Percentiles rank a stretch among this genome's conserved stretches.
These are phyloP conservation scores for Megalopta genalis DNA, from an alignment of 1,140 invertebrate species.

Conservation along the genomic window DNA sequence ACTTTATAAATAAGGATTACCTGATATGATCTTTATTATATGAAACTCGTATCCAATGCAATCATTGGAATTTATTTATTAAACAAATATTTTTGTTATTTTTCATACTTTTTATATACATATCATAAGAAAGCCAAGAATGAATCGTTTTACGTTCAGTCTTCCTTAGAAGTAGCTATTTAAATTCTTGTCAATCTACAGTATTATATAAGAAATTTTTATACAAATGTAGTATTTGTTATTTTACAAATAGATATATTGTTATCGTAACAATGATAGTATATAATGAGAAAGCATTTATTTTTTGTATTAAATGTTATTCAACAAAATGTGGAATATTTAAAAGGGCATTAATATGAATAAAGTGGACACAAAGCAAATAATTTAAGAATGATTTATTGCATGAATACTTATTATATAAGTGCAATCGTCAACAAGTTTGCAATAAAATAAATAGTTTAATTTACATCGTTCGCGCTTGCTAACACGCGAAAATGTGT, in stretches of 20 bases:
- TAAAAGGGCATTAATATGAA: constrained; percentile 35
- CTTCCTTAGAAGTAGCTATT: constrained; percentile 29
- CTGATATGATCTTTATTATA: background rate
- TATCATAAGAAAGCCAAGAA: constrained; percentile 6
- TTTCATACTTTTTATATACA: background rate
- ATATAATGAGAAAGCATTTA: constrained; percentile 25
- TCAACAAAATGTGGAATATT: constrained; percentile 25
- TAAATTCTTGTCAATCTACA: constrained; percentile 18
- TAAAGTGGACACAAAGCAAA: constrained; percentile 16
- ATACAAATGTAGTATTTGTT: background rate
- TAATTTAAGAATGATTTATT: constrained; percentile 42
- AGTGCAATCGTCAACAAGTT: constrained; percentile 1
- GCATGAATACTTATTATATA: constrained; percentile 8
- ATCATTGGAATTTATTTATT: constrained; percentile 7
- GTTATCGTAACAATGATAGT: constrained; percentile 7
- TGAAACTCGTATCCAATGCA: constrained; percentile 9
- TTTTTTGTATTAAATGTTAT: constrained; percentile 39
- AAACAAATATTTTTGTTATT: constrained; percentile 7
- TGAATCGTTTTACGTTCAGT: constrained; percentile 2
- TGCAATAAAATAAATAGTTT: constrained; percentile 28
- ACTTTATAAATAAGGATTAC: background rate
- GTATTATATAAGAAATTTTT: constrained; percentile 28
- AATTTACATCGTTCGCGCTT: constrained; percentile 5
- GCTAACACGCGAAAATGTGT: background rate
- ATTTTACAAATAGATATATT: constrained; percentile 14